Evolutionary conservation across 2,888 invertebrate genomes (phyloP), one percentile per base, ranked within the genome.

Genomic region (Acleris sparsana): DNA sequence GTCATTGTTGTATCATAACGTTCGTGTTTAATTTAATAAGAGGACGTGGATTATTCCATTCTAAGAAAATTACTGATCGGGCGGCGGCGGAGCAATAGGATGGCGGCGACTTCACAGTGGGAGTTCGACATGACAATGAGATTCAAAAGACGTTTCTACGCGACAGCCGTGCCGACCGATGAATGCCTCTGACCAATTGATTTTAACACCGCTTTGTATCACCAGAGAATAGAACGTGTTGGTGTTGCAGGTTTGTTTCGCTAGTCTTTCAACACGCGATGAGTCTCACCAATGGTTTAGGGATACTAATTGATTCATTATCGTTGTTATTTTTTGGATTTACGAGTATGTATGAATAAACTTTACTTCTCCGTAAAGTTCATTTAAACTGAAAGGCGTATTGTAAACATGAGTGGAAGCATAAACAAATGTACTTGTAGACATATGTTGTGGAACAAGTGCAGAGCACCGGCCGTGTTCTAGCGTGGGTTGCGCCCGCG

Each of bases 111-210:
- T 76, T 79, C 89, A 78, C 91, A 85, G 88, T 84, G 84, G 89
- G 90, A 78, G 81, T 82, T 78, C 81, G 75, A 76, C 71, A 71
- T 74, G 68, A 89, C 88, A 88, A 88, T 86, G 79, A 78, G 70
- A 80, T 83, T 84, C 82, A 80, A 84, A 82, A 83, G 81, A 82
- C 75, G 83, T 80, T 77, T 79, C 79, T 76, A 77, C 80, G 75
- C 77, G 76, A 65, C 64, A 59, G 64, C 61, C 77, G 71, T 70
- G 72, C 75, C 74, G 74, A 73, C 74, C 78, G 78, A 75, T 84
- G 86, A 88, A 87, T 86, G 80, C 77, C 88, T 88, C 86, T 88
- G 86, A 89, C 88, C 89, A 89, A 90, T 90, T 88, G 89, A 89
- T 90, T 89, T 84, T 85, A 82, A 87, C 85, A 83, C 84, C 77